Evolutionary conservation across 2,113 vertebrate genomes (phyloP), one percentile per base, ranked within the genome.

Genomic region (Ursus arctos): DNA sequence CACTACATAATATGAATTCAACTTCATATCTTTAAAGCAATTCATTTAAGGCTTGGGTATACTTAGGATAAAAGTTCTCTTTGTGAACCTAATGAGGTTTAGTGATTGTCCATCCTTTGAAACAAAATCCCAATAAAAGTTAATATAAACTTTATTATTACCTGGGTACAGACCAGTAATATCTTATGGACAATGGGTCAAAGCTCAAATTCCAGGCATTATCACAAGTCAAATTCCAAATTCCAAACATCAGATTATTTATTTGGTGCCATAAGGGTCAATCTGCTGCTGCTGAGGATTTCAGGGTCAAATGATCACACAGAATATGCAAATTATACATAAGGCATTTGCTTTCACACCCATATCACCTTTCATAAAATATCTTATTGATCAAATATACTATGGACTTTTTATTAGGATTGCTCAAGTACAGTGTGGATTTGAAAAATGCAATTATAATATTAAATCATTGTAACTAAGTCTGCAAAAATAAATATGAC

Each of bases 111-210:
- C 22, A 63, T 55, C 15, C 2, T 72, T 51, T 1, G 76, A 72
- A 96, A 51, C 31, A 53, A 96, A 97, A 95, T 91, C 1, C 6
- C 28, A 90, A 21, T 85, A 93, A 93, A 76, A 80, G 0, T 24
- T 80, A 93, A 80, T 3, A 88, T 95, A 74, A 97, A 81, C 26
- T 65, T 91, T 87, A 33, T 69, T 83, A 82, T 92, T 83, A 76
- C n/a, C 49, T 86, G 61, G 0, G 18, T 69, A 47, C 3, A 81
- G 33, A 49, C 51, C 7, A 53, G 69, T 97, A 59, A 53, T 83
- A 59, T 53, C 85, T 91, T 76, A 79, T 77, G 82, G 82, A 95
- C 6, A 67, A 55, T 67, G 80, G 31, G 7, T 93, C 61, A 67
- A 81, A 94, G 36, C 36, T 91, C 47, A 97, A 97, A 77, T 36